phyloP scores from a whole-genome alignment of 2,113 vertebrate species.

The Pardalotus punctatus region DNA sequence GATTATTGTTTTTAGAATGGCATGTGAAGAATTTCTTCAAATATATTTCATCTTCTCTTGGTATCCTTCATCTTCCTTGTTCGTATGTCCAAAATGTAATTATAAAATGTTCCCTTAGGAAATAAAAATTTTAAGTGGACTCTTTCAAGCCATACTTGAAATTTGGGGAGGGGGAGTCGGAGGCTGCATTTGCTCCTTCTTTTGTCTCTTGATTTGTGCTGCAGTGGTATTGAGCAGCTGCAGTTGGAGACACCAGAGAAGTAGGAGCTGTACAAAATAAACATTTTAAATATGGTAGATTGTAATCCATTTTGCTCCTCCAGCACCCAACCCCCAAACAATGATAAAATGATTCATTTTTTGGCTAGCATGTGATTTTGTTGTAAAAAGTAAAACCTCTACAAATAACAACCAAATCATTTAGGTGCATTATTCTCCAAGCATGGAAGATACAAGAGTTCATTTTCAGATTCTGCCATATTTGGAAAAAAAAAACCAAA shows the following conservation, averaged over 20 bases:
- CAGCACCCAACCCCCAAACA: not conserved
- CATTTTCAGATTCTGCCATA: not conserved
- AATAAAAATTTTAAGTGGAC: constrained; percentile 41
- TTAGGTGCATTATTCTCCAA: not conserved
- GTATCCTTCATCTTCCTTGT: constrained; percentile 47
- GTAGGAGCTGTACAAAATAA: not conserved
- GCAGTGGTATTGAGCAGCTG: not conserved
- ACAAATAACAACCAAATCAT: not conserved
- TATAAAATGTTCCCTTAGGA: constrained; percentile 39
- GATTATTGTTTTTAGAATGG: constrained; percentile 57
- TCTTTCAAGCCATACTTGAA: not conserved
- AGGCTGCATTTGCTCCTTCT: not conserved
- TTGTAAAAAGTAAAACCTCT: not conserved
- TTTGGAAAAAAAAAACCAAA: not conserved
- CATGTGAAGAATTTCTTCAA: constrained; percentile 48
- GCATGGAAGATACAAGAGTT: not conserved
- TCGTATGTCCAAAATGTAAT: constrained; percentile 41
- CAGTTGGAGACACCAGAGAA: not conserved
- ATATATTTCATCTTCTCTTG: constrained; percentile 15
- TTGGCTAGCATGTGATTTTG: not conserved
- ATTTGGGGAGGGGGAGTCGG: not conserved
- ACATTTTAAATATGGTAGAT: not conserved
- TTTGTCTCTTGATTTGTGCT: not conserved
- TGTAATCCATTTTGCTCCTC: not conserved
- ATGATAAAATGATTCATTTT: not conserved